Conservation (phyloP, 2,113 vertebrate species). For the Nannospalax galili region DNA sequence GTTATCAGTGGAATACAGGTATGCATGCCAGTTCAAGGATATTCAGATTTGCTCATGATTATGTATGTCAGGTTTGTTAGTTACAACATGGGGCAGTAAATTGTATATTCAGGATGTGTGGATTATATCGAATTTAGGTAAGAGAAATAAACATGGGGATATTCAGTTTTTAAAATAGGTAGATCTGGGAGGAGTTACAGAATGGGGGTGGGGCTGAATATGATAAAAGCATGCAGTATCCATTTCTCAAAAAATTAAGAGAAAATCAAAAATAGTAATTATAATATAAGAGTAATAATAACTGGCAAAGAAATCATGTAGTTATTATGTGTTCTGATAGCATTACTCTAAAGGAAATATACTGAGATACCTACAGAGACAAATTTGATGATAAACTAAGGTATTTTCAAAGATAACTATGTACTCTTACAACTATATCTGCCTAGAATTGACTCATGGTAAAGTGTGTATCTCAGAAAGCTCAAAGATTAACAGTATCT, state of each 20-base stretch:
- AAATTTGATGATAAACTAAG: neutral
- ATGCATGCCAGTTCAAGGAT: neutral
- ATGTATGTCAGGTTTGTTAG: neutral
- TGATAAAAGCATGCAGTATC: too few relatives aligned
- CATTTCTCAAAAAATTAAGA: too few relatives aligned
- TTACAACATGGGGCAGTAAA: neutral
- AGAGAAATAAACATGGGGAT: neutral
- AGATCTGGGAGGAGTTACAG: too few relatives aligned
- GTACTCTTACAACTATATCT: neutral
- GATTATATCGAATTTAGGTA: neutral
- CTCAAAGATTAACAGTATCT: neutral
- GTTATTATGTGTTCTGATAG: neutral
- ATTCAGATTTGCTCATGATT: neutral
- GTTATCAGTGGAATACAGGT: neutral
- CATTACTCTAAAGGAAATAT: neutral
- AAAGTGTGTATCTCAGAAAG: neutral
- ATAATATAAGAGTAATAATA: neutral
- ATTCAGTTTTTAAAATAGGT: neutral
- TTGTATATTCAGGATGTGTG: neutral
- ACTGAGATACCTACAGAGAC: neutral
- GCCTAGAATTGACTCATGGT: neutral
- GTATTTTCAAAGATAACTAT: slow-evolving; percentile 38
- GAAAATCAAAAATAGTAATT: neutral
- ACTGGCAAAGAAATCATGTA: neutral
- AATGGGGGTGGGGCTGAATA: too few relatives aligned